Percentiles rank a stretch among this genome's conserved stretches.
These are phyloP conservation scores for Hestina assimilis DNA, from an alignment of 1,140 invertebrate species.

Conservation along the genomic window DNA sequence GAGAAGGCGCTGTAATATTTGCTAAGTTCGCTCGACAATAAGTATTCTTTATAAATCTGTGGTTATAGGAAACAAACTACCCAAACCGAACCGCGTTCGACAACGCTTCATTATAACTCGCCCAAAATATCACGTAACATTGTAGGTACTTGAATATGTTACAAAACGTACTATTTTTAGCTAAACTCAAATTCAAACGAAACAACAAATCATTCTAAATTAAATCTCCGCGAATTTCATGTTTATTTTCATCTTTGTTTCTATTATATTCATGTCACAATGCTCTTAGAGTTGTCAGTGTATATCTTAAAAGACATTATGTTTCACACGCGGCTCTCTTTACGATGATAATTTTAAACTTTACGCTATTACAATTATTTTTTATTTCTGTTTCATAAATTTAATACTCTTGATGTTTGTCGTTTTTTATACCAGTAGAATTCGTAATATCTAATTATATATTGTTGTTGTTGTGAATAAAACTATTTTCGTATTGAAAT, in stretches of 20 bases:
- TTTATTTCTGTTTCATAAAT: not conserved
- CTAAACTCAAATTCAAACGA: constrained; percentile 3
- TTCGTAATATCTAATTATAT: too few relatives aligned
- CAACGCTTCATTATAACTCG: not conserved
- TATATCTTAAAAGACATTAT: constrained; percentile 3
- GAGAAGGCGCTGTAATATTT: too few relatives aligned
- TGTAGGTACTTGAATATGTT: constrained; percentile 11
- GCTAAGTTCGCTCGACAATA: too few relatives aligned
- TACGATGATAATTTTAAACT: constrained; percentile 9
- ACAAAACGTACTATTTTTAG: constrained; percentile 3
- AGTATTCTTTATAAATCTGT: too few relatives aligned
- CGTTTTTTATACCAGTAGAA: too few relatives aligned
- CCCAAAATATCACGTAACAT: constrained; percentile 7
- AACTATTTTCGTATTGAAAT: too few relatives aligned
- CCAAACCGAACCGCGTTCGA: too few relatives aligned
- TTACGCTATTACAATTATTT: not conserved
- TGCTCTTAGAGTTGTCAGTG: constrained; percentile 11
- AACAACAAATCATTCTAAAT: constrained; percentile 14
- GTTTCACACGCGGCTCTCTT: constrained; percentile 6
- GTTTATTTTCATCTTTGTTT: constrained; percentile 4
- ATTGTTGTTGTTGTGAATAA: too few relatives aligned
- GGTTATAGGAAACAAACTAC: too few relatives aligned
- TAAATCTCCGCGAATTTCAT: constrained; percentile 4
- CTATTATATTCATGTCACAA: constrained; percentile 13
- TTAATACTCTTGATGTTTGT: not conserved